Evolutionary conservation across 2,888 invertebrate species (phyloP), one percentile per base, ranked within the genome.

Genomic region (Leptinotarsa tumamoca): DNA sequence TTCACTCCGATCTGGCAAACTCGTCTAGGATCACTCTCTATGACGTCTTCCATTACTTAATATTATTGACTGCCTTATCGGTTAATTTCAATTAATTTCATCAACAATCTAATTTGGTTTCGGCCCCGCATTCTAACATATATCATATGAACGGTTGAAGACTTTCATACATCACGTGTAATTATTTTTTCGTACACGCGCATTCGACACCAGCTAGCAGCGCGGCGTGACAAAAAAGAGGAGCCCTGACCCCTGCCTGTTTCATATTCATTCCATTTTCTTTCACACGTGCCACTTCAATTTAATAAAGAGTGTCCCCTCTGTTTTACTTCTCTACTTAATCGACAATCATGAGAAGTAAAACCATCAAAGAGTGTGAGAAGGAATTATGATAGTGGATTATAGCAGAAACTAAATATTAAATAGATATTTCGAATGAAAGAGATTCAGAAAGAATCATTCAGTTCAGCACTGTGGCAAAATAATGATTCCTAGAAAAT

Each of bases 271-370:
- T 43, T 43, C 43, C 33, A 63, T 63, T 43, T 72, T 63, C 21
- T 51, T 56, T 51, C 66, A 74, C 80, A 80, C 80, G 80, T 80
- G 80, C 80, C 80, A 78, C 77, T 75, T 73, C 72, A 79, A 79
- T 71, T 77, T 77, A 76, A 78, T 73, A 74, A 56, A 71, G 49
- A 69, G 49, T 63, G 69, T n/a, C 52, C 63, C 69, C 69, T 49
- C 72, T 49, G 14, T 52, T 67, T 18, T 23, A 33, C n/a, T 21
- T 43, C 67, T 52, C 50, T 49, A 49, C 49, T 72, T 27, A 63
- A 63, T 63, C 27, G 33, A 63, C 27, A 33, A 27, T 63, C 10
- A 63, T 33, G 18, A 27, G 27, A 33, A 33, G 17, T 63, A n/a
- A 27, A 43, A n/a, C 4, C 27, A 33, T 58, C 14, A 58, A 21